phyloP scores from a whole-genome alignment of 2,888 invertebrate genomes.

The Resseliella maxima region DNA sequence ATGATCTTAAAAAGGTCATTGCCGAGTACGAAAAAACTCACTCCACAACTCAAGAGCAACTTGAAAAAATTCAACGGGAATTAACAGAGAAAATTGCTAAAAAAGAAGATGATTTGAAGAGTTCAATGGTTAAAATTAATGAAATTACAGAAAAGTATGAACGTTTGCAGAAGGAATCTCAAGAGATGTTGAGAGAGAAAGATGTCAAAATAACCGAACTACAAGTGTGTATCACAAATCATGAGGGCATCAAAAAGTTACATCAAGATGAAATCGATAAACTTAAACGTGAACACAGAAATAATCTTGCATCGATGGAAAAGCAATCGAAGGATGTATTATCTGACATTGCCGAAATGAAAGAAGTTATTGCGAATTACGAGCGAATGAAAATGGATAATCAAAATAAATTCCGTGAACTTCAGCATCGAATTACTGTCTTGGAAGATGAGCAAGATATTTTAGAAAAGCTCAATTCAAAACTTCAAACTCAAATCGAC shows the following conservation, averaged over 20 bases:
- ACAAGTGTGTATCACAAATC: background rate
- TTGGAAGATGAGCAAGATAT: background rate
- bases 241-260: background rate
- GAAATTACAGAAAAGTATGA: background rate
- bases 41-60: background rate
- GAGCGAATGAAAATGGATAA: background rate
- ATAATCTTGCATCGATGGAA: background rate
- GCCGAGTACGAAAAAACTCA: too few species aligned
- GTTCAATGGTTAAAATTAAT: background rate
- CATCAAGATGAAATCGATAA: background rate
- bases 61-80: background rate
- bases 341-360: background rate
- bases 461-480: background rate
- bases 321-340: background rate
- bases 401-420: background rate
- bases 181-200: background rate
- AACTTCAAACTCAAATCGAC: background rate
- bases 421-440: background rate
- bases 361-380: background rate
- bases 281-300: background rate
- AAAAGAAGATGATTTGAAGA: background rate
- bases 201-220: background rate
- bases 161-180: background rate
- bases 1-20: too few species aligned
- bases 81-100: background rate